Evolutionary conservation across 1,140 invertebrate species (phyloP), one percentile per base, ranked within the genome.

Genomic region (Cataglyphis hispanica): DNA sequence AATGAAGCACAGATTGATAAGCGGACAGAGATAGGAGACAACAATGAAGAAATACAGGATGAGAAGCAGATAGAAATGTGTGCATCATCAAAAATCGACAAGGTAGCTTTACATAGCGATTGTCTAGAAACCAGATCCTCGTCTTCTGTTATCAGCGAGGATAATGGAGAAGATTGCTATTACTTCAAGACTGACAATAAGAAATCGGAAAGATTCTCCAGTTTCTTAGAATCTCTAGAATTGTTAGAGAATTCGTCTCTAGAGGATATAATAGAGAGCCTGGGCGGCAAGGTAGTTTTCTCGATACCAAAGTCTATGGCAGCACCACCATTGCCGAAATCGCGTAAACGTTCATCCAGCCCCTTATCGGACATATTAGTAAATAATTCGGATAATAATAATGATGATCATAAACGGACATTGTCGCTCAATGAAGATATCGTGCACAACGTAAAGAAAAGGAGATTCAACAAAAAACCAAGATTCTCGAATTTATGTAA

Each of bases 311-410:
- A 88, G 31, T 89, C 89, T 6, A 94, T 93, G 89, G 92, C 93
- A 7, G 75, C 76, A 16, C 92, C 93, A 31, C 91, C 92, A 4
- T 87, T 88, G 11, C 78, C 87, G n/a, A 94, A 93, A 84, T 43
- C 8, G 37, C 90, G 91, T 0, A 94, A 94, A 84, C 90, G 87
- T 53, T 93, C 93, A 0, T 83, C 90, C 6, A 95, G 94, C 87
- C 94, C 94, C 11, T 77, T 93, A 34, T 89, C 87, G 4, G 93
- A 95, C 69, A 93, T 95, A 89, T 60, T 94, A 7, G 69, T 93
- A 43, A 93, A 93, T 66, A 94, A 92, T 77, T 77, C 91, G 6
- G 93, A 94, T 81, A 95, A 95, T 66, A 95, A 95, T 66, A 94
- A 94, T 31, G 91, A 95, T 34, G 90, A 91, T 0, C 80, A 86